phyloP scores from a whole-genome alignment of 2,113 vertebrate genomes.

The Eleginops maclovinus region DNA sequence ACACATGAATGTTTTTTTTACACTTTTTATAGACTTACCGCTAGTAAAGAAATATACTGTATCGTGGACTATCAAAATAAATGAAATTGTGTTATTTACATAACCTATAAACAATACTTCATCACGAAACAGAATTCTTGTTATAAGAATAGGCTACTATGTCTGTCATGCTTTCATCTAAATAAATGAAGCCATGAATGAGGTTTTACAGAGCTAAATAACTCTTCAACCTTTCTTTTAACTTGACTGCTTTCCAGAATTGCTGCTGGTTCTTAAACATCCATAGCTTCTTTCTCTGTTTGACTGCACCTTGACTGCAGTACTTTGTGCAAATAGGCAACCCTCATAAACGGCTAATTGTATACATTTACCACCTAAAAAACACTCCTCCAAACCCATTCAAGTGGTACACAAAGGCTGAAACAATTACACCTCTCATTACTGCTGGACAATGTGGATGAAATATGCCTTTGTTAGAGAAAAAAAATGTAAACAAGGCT shows the following conservation, averaged over 20 bases:
- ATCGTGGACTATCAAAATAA: conserved; percentile 86
- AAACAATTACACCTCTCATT: conserved; percentile 20
- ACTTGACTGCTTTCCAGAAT: conserved; percentile 36
- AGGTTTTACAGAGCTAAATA: conserved; percentile 74
- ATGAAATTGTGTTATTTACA: conserved; percentile 85
- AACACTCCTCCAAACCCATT: conserved; percentile 24
- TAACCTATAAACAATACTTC: conserved; percentile 81
- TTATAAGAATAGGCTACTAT: conserved; percentile 77
- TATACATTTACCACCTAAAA: conserved; percentile 21
- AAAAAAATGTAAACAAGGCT: conserved; percentile 54
- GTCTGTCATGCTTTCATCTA: conserved; percentile 77
- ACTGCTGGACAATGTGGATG: conserved; percentile 44
- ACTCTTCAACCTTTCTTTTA: conserved; percentile 27
- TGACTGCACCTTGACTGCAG: conserved; percentile 49
- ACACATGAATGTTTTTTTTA: conserved; percentile 39
- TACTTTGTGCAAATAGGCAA: conserved; percentile 65
- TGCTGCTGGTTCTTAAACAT: conserved; percentile 74
- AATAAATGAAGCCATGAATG: conserved; percentile 76
- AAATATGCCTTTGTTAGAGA: conserved; percentile 25
- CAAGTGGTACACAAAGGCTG: conserved; percentile 14
- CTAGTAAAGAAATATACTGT: conserved; percentile 85
- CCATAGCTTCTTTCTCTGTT: conserved; percentile 29
- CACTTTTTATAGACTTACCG: conserved; percentile 56
- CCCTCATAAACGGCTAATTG: conserved; percentile 30
- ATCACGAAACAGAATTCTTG: conserved; percentile 62